Percentiles rank a stretch among this genome's conserved stretches.
Conservation (phyloP, 2,888 invertebrate species). For the Perizoma affinitatum region DNA sequence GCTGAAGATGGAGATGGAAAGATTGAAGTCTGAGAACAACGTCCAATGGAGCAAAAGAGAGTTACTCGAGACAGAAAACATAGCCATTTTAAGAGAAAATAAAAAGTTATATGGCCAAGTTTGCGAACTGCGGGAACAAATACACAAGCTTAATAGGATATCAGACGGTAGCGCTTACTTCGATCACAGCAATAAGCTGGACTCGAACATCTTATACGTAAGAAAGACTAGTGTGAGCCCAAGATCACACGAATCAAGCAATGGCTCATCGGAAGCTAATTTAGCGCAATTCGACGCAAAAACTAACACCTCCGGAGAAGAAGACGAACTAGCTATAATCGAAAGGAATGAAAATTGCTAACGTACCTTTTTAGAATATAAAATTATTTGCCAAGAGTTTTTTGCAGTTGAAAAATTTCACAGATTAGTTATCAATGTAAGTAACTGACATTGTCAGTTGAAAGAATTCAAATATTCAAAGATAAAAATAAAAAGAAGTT, state of each 20-base stretch:
- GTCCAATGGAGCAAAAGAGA: conserved; percentile 97
- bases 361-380: conserved; percentile 26
- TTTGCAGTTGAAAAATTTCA: neutral
- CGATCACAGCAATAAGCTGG: conserved; percentile 56
- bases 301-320: conserved; percentile 75
- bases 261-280: conserved; percentile 75
- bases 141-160: conserved; percentile 76
- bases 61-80: conserved; percentile 94
- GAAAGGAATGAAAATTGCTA: conserved; percentile 59
- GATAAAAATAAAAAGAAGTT: neutral
- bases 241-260: conserved; percentile 74
- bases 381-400: conserved; percentile 7
- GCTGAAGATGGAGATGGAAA: conserved; percentile 87
- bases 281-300: conserved; percentile 67
- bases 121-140: conserved; percentile 75
- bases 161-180: conserved; percentile 71
- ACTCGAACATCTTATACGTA: conserved; percentile 71
- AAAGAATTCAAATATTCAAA: neutral
- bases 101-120: conserved; percentile 88
- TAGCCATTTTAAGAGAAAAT: conserved; percentile 93
- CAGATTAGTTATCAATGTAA: no score
- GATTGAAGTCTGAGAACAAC: conserved; percentile 95
- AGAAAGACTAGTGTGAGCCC: conserved; percentile 73
- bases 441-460: conserved; percentile 1
- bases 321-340: conserved; percentile 75